Evolutionary conservation across 2,888 invertebrate species (phyloP), one percentile per base, ranked within the genome.

Genomic region (Lumbricus terrestris): DNA sequence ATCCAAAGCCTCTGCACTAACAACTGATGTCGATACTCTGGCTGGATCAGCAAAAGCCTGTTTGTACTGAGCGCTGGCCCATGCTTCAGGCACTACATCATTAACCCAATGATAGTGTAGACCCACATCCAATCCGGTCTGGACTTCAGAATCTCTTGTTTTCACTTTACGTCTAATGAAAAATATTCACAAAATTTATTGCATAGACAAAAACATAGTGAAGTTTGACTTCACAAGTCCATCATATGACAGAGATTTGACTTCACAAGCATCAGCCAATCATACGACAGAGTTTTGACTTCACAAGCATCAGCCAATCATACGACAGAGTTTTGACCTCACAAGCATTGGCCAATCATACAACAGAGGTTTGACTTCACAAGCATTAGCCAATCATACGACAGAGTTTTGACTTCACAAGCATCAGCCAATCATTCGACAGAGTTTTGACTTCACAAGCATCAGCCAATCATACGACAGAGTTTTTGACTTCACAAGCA

Each of bases 1-100:
- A 93, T 94, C 94, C 16, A 94, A 91, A 85, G 94, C 93, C 90
- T 94, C 94, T 54, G 94, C 93, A 90, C 93, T 93, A 90, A 94
- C 93, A 23, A 93, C 93, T 91, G 94, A 94, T n/a, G 94, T 93
- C 37, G 94, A 94, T 35, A 94, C 93, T 5, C 94, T 94, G 33
- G 94, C 93, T 8, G 94, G 94, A 89, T 94, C 94, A 35, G 94
- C 93, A 91, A 93, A 93, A 33, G 92, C 92, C 29, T 94, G 92
- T 15, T 94, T 94, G 54, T 91, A 89, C 91, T 91, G 35, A 16
- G 93, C 92, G 4, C 93, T 93, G 8, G 92, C 91, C 37, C 93
- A 92, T 2, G 93, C 92, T 37, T 92, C 91, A 2, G 93, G 93
- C n/a, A 92, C 93, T n/a, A 92, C 92, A n/a, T 91, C 83, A 16